Evolutionary conservation across 1,140 invertebrate species (phyloP).

Genomic region (Ceratina calcarata): DNA sequence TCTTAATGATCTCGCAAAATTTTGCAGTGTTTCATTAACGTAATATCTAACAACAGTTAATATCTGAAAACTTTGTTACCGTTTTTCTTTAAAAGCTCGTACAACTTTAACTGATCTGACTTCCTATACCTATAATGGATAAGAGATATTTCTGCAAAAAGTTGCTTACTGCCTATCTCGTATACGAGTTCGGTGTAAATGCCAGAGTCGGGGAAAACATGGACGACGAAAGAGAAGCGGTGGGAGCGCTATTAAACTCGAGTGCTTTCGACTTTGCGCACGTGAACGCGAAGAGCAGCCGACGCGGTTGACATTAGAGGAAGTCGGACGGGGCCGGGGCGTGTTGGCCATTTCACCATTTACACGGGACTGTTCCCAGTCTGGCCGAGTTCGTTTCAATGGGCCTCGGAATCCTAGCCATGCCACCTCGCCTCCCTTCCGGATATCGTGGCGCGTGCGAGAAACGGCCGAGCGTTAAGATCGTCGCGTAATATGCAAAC

Average conservation of each 20-base stretch:
- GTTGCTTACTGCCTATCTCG: not conserved
- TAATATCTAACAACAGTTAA: too few species aligned
- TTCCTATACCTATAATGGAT: too few species aligned
- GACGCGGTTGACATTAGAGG: constrained; percentile 2
- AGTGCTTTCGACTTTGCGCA: constrained; percentile 71
- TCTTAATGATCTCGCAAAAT: too few species aligned
- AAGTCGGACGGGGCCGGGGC: too few species aligned
- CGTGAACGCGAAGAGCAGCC: constrained; percentile 62
- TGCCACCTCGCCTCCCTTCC: not conserved
- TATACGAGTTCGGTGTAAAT: not conserved
- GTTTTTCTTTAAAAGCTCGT: too few species aligned
- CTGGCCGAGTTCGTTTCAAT: constrained; percentile 9
- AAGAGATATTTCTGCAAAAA: not conserved
- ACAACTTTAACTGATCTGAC: too few species aligned
- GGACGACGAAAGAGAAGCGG: constrained; percentile 10
- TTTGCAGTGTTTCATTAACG: too few species aligned
- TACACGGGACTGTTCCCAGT: constrained; percentile 2
- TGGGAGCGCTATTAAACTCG: constrained; percentile 74
- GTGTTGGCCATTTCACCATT: constrained; percentile 35
- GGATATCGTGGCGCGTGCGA: constrained; percentile 22
- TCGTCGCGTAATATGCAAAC: constrained; percentile 44
- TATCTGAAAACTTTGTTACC: too few species aligned
- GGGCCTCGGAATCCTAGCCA: not conserved
- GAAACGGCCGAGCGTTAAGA: constrained; percentile 37
- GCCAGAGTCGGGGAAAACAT: not conserved